Evolutionary conservation across 2,113 vertebrate genomes (phyloP), one percentile per base, ranked within the genome.

Genomic region (Aepyceros melampus): DNA sequence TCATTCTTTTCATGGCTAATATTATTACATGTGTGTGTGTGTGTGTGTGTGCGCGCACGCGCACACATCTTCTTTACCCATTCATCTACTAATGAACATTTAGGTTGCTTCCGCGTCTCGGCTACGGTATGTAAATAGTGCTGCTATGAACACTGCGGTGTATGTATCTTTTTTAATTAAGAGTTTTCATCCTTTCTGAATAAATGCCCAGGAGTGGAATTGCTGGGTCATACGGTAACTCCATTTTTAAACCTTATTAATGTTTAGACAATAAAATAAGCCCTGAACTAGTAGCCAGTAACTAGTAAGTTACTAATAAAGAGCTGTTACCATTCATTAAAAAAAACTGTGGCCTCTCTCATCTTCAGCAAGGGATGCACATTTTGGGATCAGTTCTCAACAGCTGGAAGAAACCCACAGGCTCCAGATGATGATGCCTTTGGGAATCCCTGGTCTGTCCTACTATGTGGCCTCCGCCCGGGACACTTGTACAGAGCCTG

Each of bases 381-480:
- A 14, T 56, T 11, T 45, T 2, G 79, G 45, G 49, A 7, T 53
- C 13, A 3, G 43, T 67, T 71, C 60, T 84, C 36, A 33, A 13
- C 19, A 14, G 58, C 51, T 45, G 53, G 45, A 47, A 60, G 89
- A 91, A 64, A 16, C 25, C 36, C 23, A 5, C 3, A 43, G 13
- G 14, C 27, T 40, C 62, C 36, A 15, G 45, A 23, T 9, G 53
- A 71, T 2, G n/a, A 19, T 36, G 10, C 12, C 76, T 36, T 10
- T 67, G 95, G 33, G 56, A 27, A 33, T 1, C 31, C 10, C 25
- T 1, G 9, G 49, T 27, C 31, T 55, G 45, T 14, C 55, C 49
- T 1, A 15, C 55, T 1, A 15, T 2, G 31, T 16, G 45, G 4
- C 36, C 81, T 21, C 56, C 2, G 0, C 21, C 29, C 4, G 0